phyloP scores from a whole-genome alignment of 2,888 invertebrate species.

The Acronicta psi region DNA sequence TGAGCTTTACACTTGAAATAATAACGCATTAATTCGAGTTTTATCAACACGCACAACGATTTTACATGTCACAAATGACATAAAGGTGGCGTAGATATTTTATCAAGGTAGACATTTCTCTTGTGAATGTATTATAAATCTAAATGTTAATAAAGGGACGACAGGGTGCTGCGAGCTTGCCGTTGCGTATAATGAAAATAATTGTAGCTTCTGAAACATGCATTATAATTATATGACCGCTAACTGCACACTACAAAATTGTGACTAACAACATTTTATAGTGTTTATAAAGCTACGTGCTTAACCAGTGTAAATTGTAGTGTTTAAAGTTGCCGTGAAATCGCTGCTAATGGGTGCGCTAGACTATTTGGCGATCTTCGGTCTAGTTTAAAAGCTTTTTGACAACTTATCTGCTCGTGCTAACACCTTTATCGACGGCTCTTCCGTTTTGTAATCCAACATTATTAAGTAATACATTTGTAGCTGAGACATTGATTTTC shows the following conservation, averaged over 20 bases:
- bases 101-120: constrained; percentile 76
- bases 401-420: constrained; percentile 77
- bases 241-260: constrained; percentile 63
- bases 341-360: constrained; percentile 78
- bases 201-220: constrained; percentile 73
- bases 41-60: constrained; percentile 58
- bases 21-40: constrained; percentile 65
- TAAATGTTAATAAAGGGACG: constrained; percentile 81
- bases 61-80: constrained; percentile 72
- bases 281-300: constrained; percentile 39
- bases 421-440: constrained; percentile 66
- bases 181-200: constrained; percentile 73
- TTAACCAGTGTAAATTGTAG: constrained; percentile 50
- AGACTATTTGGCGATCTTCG: constrained; percentile 75
- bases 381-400: constrained; percentile 85
- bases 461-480: constrained; percentile 29
- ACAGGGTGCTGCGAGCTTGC: constrained; percentile 73
- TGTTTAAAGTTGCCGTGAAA: constrained; percentile 53
- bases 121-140: constrained; percentile 78
- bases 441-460: constrained; percentile 50
- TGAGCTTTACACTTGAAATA: constrained; percentile 68
- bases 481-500: background rate
- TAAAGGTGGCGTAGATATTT: constrained; percentile 73
- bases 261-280: constrained; percentile 52
- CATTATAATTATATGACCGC: constrained; percentile 70